A percentile compares a stretch with the other conserved stretches of the same genome.
phyloP scores from a whole-genome alignment of 2,113 vertebrate species.

The Mus musculus region GRCm39 chr12:71828501-71829000 shows the following conservation, averaged over 20 bases:
- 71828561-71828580: not conserved
- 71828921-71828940: no score
- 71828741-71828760: not conserved
- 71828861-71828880: not conserved
- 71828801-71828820: not conserved
- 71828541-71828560: conserved; percentile 14
- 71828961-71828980: no score
- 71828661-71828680: not conserved
- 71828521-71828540: not conserved
- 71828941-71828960: no score
- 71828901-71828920: no score
- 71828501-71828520: not conserved
- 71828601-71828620: not conserved
- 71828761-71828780: not conserved
- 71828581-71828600: not conserved
- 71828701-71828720: not conserved
- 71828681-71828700: not conserved
- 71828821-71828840: not conserved
- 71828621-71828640: not conserved
- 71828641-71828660: not conserved
- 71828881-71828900: no score
- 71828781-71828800: not conserved
- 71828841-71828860: not conserved
- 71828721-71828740: not conserved
- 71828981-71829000: no score